Base-by-base conservation (phyloP, 2,113 vertebrate genomes). In the Oxyruncus cristatus region DNA sequence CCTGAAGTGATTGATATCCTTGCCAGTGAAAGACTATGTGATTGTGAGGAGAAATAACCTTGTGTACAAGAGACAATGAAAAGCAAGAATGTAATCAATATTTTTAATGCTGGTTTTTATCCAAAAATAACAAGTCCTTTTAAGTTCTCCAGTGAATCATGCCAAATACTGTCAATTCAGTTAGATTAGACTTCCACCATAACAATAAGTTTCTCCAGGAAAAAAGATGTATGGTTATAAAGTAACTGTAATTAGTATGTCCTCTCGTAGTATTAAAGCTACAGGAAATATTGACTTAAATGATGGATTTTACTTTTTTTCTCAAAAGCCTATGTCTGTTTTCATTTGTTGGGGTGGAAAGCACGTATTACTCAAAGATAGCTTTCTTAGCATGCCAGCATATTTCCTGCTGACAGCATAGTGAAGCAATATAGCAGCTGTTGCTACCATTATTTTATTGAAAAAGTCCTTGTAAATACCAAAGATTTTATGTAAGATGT, bases 261-360 rank as follows among this genome's bases (percentile, higher is more conserved):
- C 37, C 33, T 92, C 27, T 86, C 7, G 2, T 47, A 11, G 35
- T 84, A 84, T 82, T 85, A 92, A 75, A 93, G 47, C 33, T 85
- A 63, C 47, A 86, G 41, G n/a, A 89, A 63, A 90, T 94, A 89
- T 65, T 95, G 82, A 93, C 63, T 90, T 52, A 67, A 80, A 87
- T 65, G 77, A 85, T 80, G 30, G 46, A 85, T 93, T 92, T 95
- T 70, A n/a, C 47, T 67, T 87, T 83, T 61, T 41, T 59, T 78
- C 93, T 71, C 55, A 68, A 88, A 84, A 77, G 21, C 66, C 27
- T 71, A 5, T 56, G 41, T 88, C 77, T 91, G 32, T 84, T 86
- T 84, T 58, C 35, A 82, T 95, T 91, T 91, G 50, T 84, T 89
- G 27, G 97, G 56, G 83, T 55, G 16, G 92, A 80, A 97, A 89